Percentiles rank a stretch among this genome's conserved stretches.
Conservation (phyloP, 2,113 vertebrate species). For the Heterochromis multidens region DNA sequence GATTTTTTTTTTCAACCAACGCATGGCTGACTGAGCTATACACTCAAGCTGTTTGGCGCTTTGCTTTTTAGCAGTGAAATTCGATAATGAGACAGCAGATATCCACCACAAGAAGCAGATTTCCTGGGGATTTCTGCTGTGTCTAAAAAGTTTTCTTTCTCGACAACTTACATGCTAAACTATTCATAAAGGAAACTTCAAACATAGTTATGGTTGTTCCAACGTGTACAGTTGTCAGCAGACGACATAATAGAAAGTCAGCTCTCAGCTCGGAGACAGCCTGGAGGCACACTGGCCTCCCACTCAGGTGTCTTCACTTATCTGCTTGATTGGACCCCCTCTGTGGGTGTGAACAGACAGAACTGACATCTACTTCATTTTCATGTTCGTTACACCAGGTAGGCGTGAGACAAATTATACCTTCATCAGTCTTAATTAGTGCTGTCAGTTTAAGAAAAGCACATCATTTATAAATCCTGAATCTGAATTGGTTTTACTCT, state of each 20-base stretch:
- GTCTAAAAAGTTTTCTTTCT: neutral
- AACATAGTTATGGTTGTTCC: neutral
- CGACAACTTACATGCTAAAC: neutral
- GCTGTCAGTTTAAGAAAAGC: neutral
- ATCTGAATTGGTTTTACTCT: neutral
- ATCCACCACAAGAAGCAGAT: neutral
- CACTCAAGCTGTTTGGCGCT: neutral
- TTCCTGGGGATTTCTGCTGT: neutral
- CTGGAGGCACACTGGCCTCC: neutral
- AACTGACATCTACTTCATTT: neutral
- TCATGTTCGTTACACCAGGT: neutral
- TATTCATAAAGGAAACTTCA: neutral
- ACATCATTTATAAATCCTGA: neutral
- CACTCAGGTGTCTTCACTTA: constrained; percentile 1
- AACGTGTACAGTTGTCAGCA: neutral
- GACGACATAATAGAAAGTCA: neutral
- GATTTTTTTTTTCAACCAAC: neutral
- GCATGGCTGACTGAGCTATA: neutral
- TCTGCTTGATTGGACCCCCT: neutral
- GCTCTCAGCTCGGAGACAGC: neutral
- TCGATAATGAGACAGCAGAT: neutral
- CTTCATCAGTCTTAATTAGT: neutral
- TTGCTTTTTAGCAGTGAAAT: neutral
- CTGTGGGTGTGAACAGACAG: neutral
- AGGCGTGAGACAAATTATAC: neutral